Evolutionary conservation across 2,888 invertebrate genomes (phyloP).

Genomic region (Dilophus febrilis): DNA sequence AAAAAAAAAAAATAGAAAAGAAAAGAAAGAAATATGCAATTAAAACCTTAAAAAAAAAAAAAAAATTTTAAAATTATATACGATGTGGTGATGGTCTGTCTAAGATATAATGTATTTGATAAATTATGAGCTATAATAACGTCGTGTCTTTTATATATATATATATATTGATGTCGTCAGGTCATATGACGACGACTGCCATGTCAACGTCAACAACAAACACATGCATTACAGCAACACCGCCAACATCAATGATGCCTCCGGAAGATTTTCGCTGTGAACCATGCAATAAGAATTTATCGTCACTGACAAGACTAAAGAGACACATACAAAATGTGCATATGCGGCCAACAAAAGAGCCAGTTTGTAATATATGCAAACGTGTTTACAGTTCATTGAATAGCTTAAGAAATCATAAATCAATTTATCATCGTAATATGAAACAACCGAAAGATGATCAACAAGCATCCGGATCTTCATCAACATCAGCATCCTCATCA

Average conservation of each 20-base stretch:
- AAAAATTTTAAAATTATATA: slow-evolving; percentile 11
- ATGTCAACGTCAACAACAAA: slow-evolving; percentile 16
- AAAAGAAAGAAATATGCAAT: background rate
- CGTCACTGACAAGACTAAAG: slow-evolving; percentile 73
- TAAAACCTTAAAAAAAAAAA: slow-evolving; percentile 2
- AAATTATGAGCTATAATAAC: slow-evolving; percentile 30
- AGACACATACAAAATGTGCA: slow-evolving; percentile 85
- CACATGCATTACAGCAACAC: slow-evolving; percentile 22
- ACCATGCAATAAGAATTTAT: slow-evolving; percentile 81
- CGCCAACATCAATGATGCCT: slow-evolving; percentile 15
- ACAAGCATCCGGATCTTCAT: slow-evolving; percentile 5
- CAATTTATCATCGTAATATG: slow-evolving; percentile 72
- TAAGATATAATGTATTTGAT: slow-evolving; percentile 12
- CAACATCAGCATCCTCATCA: slow-evolving; percentile 1
- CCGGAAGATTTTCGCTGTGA: slow-evolving; percentile 73
- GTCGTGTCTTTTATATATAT: slow-evolving; percentile 30
- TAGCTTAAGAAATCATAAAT: slow-evolving; percentile 81
- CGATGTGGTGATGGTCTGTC: slow-evolving; percentile 23
- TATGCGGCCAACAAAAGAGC: slow-evolving; percentile 77
- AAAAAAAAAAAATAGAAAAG: slow-evolving; percentile 4
- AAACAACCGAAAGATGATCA: slow-evolving; percentile 44
- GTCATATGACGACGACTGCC: slow-evolving; percentile 31
- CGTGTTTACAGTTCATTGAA: slow-evolving; percentile 82
- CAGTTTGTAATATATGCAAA: slow-evolving; percentile 83
- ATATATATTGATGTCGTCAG: slow-evolving; percentile 33